Conservation (phyloP, 2,113 vertebrate species). For the Phoxinus phoxinus region DNA sequence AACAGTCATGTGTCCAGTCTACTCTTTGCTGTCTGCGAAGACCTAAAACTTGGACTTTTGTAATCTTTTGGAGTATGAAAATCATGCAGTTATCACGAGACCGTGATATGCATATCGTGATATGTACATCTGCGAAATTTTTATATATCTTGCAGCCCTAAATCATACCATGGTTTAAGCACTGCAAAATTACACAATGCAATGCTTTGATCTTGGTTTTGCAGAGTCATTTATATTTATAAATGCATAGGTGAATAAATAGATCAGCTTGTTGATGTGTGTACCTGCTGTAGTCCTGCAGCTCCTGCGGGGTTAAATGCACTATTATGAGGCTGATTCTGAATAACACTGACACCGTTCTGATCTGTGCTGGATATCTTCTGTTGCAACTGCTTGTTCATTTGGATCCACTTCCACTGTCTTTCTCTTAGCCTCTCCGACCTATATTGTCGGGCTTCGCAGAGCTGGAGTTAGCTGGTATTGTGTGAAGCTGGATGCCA, state of each 20-base stretch:
- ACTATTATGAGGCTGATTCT: constrained; percentile 79
- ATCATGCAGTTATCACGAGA: no score
- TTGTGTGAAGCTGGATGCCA: not conserved
- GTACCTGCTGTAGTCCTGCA: constrained; percentile 78
- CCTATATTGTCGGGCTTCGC: constrained; percentile 58
- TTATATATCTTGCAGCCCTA: no score
- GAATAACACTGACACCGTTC: constrained; percentile 86
- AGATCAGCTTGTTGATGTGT: not conserved
- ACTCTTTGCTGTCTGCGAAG: no score
- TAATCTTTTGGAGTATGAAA: no score
- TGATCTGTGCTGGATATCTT: constrained; percentile 75
- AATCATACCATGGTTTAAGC: not conserved
- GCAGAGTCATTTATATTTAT: not conserved
- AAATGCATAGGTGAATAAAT: not conserved
- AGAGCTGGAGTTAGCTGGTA: not conserved
- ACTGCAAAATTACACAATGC: not conserved
- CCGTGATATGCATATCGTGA: no score
- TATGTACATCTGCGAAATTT: no score
- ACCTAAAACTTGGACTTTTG: no score
- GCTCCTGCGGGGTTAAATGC: constrained; percentile 37
- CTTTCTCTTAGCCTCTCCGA: constrained; percentile 38
- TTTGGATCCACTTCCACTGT: constrained; percentile 78
- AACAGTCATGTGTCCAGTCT: no score
- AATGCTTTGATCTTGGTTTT: not conserved
- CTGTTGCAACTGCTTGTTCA: constrained; percentile 88